Percentiles rank a stretch among this genome's conserved stretches.
phyloP scores from a whole-genome alignment of 2,797 vertebrate species.

The Semaprochilodus insignis region DNA sequence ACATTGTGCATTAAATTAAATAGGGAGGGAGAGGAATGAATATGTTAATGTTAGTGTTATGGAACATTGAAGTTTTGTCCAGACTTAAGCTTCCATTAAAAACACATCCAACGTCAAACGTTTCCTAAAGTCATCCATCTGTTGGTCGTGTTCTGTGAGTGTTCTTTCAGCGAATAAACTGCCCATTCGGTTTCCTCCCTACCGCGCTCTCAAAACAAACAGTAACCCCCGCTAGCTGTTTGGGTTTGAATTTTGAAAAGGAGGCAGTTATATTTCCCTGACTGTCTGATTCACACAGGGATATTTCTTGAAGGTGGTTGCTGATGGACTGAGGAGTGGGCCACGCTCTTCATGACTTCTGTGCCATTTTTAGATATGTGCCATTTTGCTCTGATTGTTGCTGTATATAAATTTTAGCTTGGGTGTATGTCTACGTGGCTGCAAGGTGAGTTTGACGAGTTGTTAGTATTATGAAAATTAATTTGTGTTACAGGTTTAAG shows the following conservation, averaged over 20 bases:
- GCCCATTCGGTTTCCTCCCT: not conserved
- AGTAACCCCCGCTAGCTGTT: slow-evolving; percentile 29
- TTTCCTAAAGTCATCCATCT: slow-evolving; percentile 24
- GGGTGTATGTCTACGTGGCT: not conserved
- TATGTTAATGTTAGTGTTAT: not conserved
- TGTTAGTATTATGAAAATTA: not conserved
- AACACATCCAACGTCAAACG: slow-evolving; percentile 6
- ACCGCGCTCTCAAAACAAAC: not conserved
- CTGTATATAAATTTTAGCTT: not conserved
- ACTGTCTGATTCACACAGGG: slow-evolving; percentile 3
- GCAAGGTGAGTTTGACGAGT: slow-evolving; percentile 14
- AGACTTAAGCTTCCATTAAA: not conserved
- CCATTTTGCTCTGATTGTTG: not conserved
- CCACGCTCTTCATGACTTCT: not conserved
- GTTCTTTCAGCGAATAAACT: not conserved
- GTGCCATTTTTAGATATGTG: not conserved
- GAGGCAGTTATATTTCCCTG: slow-evolving; percentile 13
- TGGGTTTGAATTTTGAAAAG: slow-evolving; percentile 48
- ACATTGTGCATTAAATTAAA: not conserved
- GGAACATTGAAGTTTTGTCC: not conserved
- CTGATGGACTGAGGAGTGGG: not conserved
- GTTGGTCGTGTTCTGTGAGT: slow-evolving; percentile 10
- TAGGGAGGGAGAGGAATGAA: not conserved
- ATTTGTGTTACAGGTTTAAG: not conserved
- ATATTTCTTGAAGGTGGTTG: not conserved